Evolutionary conservation across 2,797 vertebrate genomes (phyloP).

Genomic region (Gephyroberyx darwinii): DNA sequence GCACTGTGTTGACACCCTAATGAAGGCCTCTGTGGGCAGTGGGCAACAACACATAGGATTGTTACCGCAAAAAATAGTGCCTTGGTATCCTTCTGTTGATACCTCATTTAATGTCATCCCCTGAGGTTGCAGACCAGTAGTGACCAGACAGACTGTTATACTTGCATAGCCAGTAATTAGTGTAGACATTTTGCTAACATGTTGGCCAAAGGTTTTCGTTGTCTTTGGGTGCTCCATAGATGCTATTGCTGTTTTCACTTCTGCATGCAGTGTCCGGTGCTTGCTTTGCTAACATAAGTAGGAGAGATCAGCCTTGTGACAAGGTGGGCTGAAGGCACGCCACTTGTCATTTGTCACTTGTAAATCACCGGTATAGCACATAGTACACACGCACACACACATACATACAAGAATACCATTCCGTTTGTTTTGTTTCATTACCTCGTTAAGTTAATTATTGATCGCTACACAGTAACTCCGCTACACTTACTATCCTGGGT

Average conservation of each 20-base stretch:
- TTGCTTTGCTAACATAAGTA: conserved; percentile 42
- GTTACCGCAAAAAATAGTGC: conserved; percentile 18
- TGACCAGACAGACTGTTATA: neutral
- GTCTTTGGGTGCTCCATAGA: conserved; percentile 30
- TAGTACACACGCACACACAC: no score
- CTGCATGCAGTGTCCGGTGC: conserved; percentile 30
- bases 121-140: conserved; percentile 46
- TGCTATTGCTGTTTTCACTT: conserved; percentile 26
- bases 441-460: no score
- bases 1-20: conserved; percentile 46
- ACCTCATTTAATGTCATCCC: conserved; percentile 44
- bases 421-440: no score
- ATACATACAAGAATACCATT: no score
- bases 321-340: no score
- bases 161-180: conserved; percentile 31
- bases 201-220: conserved; percentile 33
- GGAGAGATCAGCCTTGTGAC: conserved; percentile 28
- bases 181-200: conserved; percentile 34
- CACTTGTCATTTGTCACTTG: no score
- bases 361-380: no score
- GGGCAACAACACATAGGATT: conserved; percentile 12
- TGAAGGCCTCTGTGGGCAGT: conserved; percentile 31
- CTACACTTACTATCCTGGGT: no score
- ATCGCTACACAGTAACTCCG: no score
- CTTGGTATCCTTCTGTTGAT: conserved; percentile 15